phyloP scores from a whole-genome alignment of 2,797 vertebrate species.

The Pangasius mekongensis region DNA sequence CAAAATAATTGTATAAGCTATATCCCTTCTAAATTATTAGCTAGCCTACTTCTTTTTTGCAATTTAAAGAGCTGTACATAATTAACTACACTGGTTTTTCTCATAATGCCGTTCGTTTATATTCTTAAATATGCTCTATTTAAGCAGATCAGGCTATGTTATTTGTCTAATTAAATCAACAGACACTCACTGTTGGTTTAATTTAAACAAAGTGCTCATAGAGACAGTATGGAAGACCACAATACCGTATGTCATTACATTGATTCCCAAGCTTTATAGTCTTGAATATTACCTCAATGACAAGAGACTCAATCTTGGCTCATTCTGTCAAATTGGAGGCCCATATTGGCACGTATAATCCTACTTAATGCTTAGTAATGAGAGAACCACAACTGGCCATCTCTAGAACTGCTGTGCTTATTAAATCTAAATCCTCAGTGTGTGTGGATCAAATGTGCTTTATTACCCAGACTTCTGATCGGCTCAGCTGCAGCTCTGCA shows the following conservation, averaged over 20 bases:
- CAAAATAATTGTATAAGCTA: background rate
- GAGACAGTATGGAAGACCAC: background rate
- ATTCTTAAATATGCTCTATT: no score
- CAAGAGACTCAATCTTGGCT: conserved; percentile 7
- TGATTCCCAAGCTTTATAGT: conserved; percentile 1
- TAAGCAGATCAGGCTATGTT: background rate
- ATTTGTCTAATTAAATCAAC: background rate
- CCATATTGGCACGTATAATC: conserved; percentile 39
- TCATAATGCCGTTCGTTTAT: background rate
- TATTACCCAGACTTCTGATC: conserved; percentile 33
- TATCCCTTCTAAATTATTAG: background rate
- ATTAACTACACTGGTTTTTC: no score
- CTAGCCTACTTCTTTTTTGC: background rate
- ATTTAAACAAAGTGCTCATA: background rate
- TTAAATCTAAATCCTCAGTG: conserved; percentile 44
- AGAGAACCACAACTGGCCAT: conserved; percentile 35
- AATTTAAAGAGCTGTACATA: background rate
- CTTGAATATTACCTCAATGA: conserved; percentile 17
- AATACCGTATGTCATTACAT: background rate
- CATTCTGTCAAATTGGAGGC: background rate
- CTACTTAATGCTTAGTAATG: conserved; percentile 48
- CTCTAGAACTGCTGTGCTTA: conserved; percentile 37
- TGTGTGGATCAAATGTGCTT: conserved; percentile 32
- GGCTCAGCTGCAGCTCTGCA: background rate
- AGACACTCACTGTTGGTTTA: background rate